phyloP scores from a whole-genome alignment of 2,888 invertebrate genomes.

The Mechanitis mazaeus region DNA sequence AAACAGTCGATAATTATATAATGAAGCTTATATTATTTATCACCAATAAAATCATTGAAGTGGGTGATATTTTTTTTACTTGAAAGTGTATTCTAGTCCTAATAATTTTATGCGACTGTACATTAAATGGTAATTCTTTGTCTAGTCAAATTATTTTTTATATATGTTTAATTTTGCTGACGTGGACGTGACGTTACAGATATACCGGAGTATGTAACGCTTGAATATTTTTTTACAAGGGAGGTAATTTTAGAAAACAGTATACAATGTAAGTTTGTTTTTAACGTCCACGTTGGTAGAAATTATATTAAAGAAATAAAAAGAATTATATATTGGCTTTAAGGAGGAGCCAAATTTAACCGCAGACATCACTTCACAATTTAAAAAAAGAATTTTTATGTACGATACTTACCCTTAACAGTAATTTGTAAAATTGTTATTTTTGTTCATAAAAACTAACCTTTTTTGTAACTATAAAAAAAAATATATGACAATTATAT shows the following conservation, averaged over 20 bases:
- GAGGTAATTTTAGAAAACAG: conserved; percentile 25
- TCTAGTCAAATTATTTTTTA: conserved; percentile 74
- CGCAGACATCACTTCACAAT: conserved; percentile 41
- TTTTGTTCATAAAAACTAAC: neutral
- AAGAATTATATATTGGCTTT: conserved; percentile 72
- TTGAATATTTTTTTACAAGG: conserved; percentile 27
- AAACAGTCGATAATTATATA: too few relatives aligned
- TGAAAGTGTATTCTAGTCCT: conserved; percentile 31
- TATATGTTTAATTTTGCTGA: conserved; percentile 46
- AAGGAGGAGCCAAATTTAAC: conserved; percentile 66
- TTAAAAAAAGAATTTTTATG: conserved; percentile 19
- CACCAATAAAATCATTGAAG: neutral
- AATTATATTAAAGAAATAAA: conserved; percentile 51
- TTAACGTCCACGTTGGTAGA: conserved; percentile 54
- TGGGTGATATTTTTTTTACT: conserved; percentile 18
- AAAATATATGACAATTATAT: neutral
- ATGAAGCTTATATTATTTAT: conserved; percentile 1
- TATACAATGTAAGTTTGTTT: conserved; percentile 26
- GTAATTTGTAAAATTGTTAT: neutral
- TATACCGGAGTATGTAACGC: conserved; percentile 12
- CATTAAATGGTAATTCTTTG: conserved; percentile 53
- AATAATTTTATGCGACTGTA: conserved; percentile 64
- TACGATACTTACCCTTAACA: neutral
- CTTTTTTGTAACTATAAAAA: neutral
- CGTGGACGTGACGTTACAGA: conserved; percentile 46